phyloP scores from a whole-genome alignment of 2,888 invertebrate genomes.

The Acrobasis suavella region DNA sequence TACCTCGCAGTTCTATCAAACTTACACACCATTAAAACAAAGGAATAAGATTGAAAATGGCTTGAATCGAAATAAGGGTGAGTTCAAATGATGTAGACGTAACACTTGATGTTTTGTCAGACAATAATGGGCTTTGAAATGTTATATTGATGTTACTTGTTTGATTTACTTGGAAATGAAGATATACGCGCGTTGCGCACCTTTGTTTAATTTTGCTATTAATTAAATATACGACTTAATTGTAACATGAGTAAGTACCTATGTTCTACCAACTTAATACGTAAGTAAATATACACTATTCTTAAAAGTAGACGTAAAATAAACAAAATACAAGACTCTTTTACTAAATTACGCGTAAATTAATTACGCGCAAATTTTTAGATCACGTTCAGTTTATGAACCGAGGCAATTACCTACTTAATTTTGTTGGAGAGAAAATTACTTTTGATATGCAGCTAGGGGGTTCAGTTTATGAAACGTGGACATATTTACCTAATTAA shows the following conservation, averaged over 20 bases:
- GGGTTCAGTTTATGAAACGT: too few species aligned
- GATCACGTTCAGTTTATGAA: too few species aligned
- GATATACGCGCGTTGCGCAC: background rate
- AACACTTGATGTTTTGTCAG: slow-evolving; percentile 52
- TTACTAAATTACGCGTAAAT: too few species aligned
- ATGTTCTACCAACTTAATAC: background rate
- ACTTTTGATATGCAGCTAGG: too few species aligned
- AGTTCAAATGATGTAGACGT: slow-evolving; percentile 52
- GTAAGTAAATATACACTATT: too few species aligned
- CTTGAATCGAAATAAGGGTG: slow-evolving; percentile 26
- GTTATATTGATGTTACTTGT: slow-evolving; percentile 2
- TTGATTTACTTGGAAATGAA: background rate
- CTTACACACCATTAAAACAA: background rate
- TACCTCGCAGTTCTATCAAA: background rate
- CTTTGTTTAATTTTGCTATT: slow-evolving; percentile 2
- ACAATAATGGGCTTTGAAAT: slow-evolving; percentile 31
- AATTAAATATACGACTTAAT: background rate
- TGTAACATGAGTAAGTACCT: background rate
- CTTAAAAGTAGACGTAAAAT: too few species aligned
- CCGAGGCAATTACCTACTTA: too few species aligned
- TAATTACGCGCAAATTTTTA: too few species aligned
- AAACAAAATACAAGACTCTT: too few species aligned
- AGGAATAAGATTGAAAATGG: background rate
- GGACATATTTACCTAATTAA: too few species aligned
- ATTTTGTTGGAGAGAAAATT: too few species aligned